These are phyloP conservation scores for Probaryconus sp. DNA, from an alignment of 1,140 invertebrate species.

Conservation along the genomic window DNA sequence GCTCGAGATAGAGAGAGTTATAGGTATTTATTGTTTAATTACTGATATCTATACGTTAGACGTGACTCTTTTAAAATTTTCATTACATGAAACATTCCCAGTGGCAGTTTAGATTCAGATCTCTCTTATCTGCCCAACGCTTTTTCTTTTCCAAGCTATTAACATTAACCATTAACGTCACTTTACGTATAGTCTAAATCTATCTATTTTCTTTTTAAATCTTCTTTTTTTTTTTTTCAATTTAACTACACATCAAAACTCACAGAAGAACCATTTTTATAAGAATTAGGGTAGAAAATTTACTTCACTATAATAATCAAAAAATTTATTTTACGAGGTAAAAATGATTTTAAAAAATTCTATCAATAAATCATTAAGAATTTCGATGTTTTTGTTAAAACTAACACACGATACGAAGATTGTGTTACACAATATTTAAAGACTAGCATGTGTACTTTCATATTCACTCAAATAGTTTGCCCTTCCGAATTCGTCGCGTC, in stretches of 20 bases:
- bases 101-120: conserved; percentile 34
- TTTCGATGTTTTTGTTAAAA: not conserved
- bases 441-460: conserved; percentile 45
- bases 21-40: conserved; percentile 37
- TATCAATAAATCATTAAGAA: not conserved
- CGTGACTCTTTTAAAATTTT: conserved; percentile 29
- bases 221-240: conserved; percentile 7
- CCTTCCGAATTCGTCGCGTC: conserved; percentile 40
- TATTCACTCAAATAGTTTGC: conserved; percentile 49
- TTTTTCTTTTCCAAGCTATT: conserved; percentile 40
- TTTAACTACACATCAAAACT: too few relatives aligned
- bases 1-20: too few relatives aligned
- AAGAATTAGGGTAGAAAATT: too few relatives aligned
- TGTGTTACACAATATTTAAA: conserved; percentile 42
- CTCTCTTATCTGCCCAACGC: conserved; percentile 27
- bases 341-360: conserved; percentile 3
- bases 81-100: conserved; percentile 22
- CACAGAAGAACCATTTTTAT: too few relatives aligned
- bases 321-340: too few relatives aligned
- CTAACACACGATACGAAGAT: not conserved
- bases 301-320: too few relatives aligned
- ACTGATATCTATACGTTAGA: conserved; percentile 31
- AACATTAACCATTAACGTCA: conserved; percentile 45
- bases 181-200: conserved; percentile 36
- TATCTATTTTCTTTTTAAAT: conserved; percentile 8